Evolutionary conservation across 2,797 vertebrate species (phyloP).

Genomic region (Microchirus variegatus): DNA sequence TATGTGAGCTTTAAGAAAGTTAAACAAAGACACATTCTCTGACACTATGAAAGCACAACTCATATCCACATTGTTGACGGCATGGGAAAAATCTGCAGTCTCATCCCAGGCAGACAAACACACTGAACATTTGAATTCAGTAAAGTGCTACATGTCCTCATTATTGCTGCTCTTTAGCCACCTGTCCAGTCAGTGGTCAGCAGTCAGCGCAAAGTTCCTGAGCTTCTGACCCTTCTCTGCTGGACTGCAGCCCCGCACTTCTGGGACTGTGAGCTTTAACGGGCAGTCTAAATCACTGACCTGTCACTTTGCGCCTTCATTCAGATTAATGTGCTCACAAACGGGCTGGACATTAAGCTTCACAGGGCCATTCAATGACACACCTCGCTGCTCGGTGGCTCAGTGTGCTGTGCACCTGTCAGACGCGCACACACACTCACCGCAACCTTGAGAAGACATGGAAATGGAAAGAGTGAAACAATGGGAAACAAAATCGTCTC

Average conservation of each 20-base stretch:
- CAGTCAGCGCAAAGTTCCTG: conserved; percentile 8
- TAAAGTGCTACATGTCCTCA: conserved; percentile 1
- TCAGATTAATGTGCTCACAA: conserved; percentile 56
- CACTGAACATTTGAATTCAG: background rate
- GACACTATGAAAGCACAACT: too few relatives aligned
- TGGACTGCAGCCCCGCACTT: conserved; percentile 6
- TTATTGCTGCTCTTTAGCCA: conserved; percentile 4
- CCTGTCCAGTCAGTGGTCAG: too few relatives aligned
- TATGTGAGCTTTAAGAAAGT: too few relatives aligned
- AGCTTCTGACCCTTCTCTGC: conserved; percentile 11
- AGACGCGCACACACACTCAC: conserved; percentile 16
- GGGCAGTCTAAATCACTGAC: conserved; percentile 43
- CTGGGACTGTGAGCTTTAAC: conserved; percentile 48
- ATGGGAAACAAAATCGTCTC: conserved; percentile 24
- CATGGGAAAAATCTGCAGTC: too few relatives aligned
- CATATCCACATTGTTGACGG: too few relatives aligned
- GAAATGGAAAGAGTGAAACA: conserved; percentile 42
- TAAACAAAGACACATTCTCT: conserved; percentile 1
- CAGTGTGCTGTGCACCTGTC: conserved; percentile 28
- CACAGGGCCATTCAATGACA: conserved; percentile 50
- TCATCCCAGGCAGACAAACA: too few relatives aligned
- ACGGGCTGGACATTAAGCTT: conserved; percentile 38
- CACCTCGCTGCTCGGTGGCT: conserved; percentile 44
- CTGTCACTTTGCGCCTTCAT: conserved; percentile 54
- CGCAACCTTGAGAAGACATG: conserved; percentile 25